Evolutionary conservation across 2,113 vertebrate species (phyloP).

Genomic region (Plecotus auritus): DNA sequence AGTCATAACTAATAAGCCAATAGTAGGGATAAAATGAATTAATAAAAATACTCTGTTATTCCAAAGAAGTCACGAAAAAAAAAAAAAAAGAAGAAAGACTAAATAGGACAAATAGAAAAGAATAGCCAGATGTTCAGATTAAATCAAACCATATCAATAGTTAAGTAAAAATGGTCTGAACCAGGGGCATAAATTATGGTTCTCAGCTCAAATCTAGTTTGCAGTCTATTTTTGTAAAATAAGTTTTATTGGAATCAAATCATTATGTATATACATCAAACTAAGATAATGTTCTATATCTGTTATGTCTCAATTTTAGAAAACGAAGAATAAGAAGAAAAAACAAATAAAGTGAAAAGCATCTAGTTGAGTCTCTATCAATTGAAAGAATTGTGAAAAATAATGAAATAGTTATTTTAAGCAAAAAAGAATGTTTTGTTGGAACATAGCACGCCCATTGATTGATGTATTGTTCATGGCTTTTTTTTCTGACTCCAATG

Average conservation of each 20-base stretch:
- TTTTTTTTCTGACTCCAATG: background rate
- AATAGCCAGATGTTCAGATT: background rate
- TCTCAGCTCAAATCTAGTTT: background rate
- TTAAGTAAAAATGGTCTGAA: background rate
- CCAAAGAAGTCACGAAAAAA: background rate
- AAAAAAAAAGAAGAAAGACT: background rate
- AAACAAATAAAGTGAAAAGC: background rate
- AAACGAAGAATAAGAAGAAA: background rate
- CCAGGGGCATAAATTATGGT: background rate
- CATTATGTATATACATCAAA: background rate
- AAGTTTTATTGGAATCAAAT: background rate
- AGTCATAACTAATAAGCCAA: background rate
- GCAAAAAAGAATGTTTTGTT: background rate
- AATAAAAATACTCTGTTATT: background rate
- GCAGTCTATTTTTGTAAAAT: background rate
- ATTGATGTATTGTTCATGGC: background rate
- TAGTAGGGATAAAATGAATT: background rate
- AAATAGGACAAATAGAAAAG: constrained; percentile 17
- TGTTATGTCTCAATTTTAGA: background rate
- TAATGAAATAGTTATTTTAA: background rate
- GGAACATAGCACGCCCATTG: background rate
- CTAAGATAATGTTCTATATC: background rate
- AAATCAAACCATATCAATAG: background rate
- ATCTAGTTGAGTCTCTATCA: background rate
- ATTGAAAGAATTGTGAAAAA: background rate